Conservation (phyloP, 2,888 invertebrate genomes). For the Colletes collaris region DNA sequence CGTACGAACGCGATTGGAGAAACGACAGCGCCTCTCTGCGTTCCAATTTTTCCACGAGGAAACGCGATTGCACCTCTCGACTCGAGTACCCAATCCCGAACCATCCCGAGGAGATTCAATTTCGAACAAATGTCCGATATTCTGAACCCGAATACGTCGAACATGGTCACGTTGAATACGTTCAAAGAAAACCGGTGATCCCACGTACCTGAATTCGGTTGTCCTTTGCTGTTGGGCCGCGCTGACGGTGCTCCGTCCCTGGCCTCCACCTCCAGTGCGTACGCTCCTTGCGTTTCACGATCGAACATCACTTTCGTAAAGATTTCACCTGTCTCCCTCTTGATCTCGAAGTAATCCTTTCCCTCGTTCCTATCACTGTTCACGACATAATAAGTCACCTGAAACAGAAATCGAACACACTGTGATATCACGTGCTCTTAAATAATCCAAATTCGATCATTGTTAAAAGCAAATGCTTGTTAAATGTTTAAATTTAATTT, state of each 20-base stretch:
- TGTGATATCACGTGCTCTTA: too few relatives aligned
- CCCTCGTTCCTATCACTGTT: constrained; percentile 96
- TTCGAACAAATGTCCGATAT: background rate
- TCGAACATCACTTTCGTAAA: constrained; percentile 98
- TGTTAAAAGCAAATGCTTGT: too few relatives aligned
- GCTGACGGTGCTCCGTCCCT: constrained; percentile 98
- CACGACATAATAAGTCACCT: constrained; percentile 97
- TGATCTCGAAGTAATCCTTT: constrained; percentile 98
- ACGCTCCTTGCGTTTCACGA: constrained; percentile 98
- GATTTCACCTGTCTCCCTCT: constrained; percentile 97
- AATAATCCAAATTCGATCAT: too few relatives aligned
- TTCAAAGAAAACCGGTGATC: background rate
- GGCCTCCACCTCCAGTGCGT: constrained; percentile 98
- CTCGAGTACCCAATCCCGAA: background rate
- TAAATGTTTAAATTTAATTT: too few relatives aligned
- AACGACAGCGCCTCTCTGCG: background rate
- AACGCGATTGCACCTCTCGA: background rate
- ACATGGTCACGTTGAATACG: background rate
- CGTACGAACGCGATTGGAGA: background rate
- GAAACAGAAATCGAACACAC: background rate
- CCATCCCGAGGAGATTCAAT: background rate
- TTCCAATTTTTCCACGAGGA: background rate
- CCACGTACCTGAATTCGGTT: constrained; percentile 96
- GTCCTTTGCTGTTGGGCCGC: constrained; percentile 95
- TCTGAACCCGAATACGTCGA: background rate